Conservation (phyloP, 30 jellyfish, hydroid and myxozoan species). For the Chrysaora quinquecirrha region DNA sequence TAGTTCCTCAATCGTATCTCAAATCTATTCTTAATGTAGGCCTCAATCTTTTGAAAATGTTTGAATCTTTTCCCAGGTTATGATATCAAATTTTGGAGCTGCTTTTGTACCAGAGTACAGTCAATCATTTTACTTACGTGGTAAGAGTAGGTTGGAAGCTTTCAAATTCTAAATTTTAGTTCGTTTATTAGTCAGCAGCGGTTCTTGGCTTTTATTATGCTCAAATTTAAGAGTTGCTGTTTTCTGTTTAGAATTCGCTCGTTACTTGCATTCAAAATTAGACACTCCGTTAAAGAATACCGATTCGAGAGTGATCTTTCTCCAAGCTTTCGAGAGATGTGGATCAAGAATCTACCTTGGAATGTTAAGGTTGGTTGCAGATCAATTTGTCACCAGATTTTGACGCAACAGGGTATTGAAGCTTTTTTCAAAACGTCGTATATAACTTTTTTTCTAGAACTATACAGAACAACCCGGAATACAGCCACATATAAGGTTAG, state of each 20-base stretch:
- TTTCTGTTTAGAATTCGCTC: conserved; percentile 76
- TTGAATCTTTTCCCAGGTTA: conserved; percentile 79
- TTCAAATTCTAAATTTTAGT: too few species aligned
- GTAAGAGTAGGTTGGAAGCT: too few species aligned
- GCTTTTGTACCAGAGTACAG: conserved; percentile 70
- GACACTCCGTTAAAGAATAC: conserved; percentile 83
- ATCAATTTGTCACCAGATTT: too few species aligned
- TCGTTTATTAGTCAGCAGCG: too few species aligned
- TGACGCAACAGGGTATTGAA: too few species aligned
- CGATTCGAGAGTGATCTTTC: conserved; percentile 91
- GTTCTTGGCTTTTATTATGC: too few species aligned
- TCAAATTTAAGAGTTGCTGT: too few species aligned
- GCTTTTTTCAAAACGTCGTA: too few species aligned
- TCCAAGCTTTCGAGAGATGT: conserved; percentile 78
- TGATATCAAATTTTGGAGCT: conserved; percentile 67
- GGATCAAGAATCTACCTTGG: conserved; percentile 93
- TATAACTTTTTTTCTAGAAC: too few species aligned
- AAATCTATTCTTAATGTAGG: too few species aligned
- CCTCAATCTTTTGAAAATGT: too few species aligned
- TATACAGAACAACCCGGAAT: conserved; percentile 99
- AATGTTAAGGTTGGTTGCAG: conserved; percentile 91
- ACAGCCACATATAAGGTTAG: conserved; percentile 91
- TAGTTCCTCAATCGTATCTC: too few species aligned
- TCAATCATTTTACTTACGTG: conserved; percentile 77
- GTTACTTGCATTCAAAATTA: conserved; percentile 82